phyloP scores from a whole-genome alignment of 2,797 vertebrate species.

The Eupleurogrammus muticus region DNA sequence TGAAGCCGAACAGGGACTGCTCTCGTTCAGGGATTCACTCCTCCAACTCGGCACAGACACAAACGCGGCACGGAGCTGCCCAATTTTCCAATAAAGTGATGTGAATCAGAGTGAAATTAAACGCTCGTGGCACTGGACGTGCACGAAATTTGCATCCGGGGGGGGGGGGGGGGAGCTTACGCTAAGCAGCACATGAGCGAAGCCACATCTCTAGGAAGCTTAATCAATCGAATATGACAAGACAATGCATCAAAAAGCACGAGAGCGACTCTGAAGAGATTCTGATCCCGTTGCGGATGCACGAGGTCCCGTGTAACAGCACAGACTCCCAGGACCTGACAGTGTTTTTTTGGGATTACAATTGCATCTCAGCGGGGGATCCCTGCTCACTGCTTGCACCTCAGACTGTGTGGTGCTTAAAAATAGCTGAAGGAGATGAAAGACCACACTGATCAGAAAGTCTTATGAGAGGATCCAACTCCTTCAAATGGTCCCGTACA shows the following conservation, averaged over 20 bases:
- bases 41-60: constrained; percentile 24
- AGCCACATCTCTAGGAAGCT: constrained; percentile 53
- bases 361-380: constrained; percentile 65
- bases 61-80: constrained; percentile 40
- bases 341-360: constrained; percentile 69
- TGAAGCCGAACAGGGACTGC: constrained; percentile 72
- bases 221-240: constrained; percentile 60
- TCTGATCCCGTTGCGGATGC: constrained; percentile 57
- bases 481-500: constrained; percentile 24
- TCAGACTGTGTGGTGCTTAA: constrained; percentile 54
- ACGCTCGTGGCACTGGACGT: constrained; percentile 41
- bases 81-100: constrained; percentile 61
- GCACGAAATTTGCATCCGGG: constrained; percentile 55
- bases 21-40: constrained; percentile 69
- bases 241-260: constrained; percentile 40
- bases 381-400: constrained; percentile 55
- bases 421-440: constrained; percentile 60
- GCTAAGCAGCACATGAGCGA: constrained; percentile 48
- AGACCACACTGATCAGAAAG: constrained; percentile 23
- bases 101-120: constrained; percentile 58
- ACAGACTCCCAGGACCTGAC: constrained; percentile 63
- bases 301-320: constrained; percentile 47
- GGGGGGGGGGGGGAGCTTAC: constrained; percentile 60
- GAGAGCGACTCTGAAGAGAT: constrained; percentile 57
- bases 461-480: constrained; percentile 34